phyloP scores from a whole-genome alignment of 2,888 invertebrate genomes.

The Melipona beecheii region DNA sequence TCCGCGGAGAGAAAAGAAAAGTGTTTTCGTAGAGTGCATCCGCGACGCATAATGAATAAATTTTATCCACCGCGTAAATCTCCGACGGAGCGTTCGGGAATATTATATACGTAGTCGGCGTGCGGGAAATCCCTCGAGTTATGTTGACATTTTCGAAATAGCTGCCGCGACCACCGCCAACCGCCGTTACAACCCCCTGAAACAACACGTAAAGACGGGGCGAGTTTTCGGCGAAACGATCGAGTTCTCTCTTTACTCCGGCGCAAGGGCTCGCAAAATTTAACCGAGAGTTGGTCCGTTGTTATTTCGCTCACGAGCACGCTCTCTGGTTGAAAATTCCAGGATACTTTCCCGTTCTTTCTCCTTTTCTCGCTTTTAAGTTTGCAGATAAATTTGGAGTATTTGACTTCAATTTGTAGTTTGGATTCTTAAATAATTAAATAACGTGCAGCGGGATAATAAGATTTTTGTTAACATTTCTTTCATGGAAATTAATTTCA shows the following conservation, averaged over 20 bases:
- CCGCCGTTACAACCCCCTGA: neutral
- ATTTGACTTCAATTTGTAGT: no score
- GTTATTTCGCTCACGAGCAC: neutral
- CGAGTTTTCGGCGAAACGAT: neutral
- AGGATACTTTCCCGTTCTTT: no score
- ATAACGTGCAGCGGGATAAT: no score
- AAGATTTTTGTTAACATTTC: no score
- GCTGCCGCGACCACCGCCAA: conserved; percentile 10
- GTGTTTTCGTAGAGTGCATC: neutral
- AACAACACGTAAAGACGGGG: neutral
- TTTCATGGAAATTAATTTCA: no score
- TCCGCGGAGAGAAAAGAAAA: neutral
- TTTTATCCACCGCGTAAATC: conserved; percentile 19
- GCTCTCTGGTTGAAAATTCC: no score
- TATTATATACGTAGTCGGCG: conserved; percentile 13
- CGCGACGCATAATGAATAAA: conserved; percentile 17
- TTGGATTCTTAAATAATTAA: no score
- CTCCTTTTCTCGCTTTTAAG: no score
- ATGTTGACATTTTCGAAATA: conserved; percentile 43
- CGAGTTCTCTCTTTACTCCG: neutral
- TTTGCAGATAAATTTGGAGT: no score
- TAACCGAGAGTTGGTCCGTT: neutral
- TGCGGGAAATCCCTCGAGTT: conserved; percentile 18
- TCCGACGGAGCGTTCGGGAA: conserved; percentile 1
- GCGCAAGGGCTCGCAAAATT: neutral